Evolutionary conservation across 2,888 invertebrate genomes (phyloP).

Genomic region (Leptarthrus brevirostris): DNA sequence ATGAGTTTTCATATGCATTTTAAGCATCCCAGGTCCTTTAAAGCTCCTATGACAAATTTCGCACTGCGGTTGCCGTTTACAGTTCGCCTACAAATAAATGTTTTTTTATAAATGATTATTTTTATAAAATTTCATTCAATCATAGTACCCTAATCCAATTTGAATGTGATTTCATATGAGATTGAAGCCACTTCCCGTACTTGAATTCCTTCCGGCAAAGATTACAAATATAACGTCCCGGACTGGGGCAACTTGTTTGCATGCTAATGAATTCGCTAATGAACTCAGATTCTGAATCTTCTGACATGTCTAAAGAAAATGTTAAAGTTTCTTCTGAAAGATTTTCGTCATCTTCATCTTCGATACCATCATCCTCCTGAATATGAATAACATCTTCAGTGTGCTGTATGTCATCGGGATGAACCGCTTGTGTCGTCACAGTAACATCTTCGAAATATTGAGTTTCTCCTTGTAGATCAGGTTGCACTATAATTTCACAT

Average conservation of each 20-base stretch:
- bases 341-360: constrained; percentile 58
- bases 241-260: constrained; percentile 70
- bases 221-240: constrained; percentile 73
- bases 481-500: constrained; percentile 61
- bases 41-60: constrained; percentile 72
- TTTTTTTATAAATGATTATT: too few relatives aligned
- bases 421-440: constrained; percentile 54
- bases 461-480: constrained; percentile 61
- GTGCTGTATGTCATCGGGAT: constrained; percentile 45
- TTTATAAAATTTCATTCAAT: not conserved
- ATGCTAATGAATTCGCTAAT: constrained; percentile 66
- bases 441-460: constrained; percentile 64
- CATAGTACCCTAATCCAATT: constrained; percentile 71
- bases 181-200: constrained; percentile 72
- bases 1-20: constrained; percentile 76
- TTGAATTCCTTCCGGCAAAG: constrained; percentile 75
- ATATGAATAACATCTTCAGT: constrained; percentile 37
- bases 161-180: constrained; percentile 73
- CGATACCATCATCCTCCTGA: constrained; percentile 57
- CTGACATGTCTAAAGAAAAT: constrained; percentile 56
- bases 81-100: constrained; percentile 69
- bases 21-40: constrained; percentile 75
- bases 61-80: constrained; percentile 75
- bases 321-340: constrained; percentile 52
- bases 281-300: constrained; percentile 56